Base-by-base conservation (phyloP, 2,113 vertebrate species). In the Hylia prasina region DNA sequence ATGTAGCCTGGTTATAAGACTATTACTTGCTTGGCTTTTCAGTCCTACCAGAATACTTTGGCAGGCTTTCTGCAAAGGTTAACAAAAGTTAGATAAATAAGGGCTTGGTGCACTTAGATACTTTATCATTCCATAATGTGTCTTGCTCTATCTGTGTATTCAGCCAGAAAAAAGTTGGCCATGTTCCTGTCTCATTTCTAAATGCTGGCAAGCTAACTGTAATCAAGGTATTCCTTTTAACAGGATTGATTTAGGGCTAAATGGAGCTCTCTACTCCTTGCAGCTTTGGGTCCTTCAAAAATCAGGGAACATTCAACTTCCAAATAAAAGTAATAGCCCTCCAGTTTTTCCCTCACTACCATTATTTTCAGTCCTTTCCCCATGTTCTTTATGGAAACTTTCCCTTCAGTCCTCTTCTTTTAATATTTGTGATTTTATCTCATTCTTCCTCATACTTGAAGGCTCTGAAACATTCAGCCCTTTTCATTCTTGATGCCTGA, bases 41-140 rank as follows among this genome's bases (percentile, higher is more conserved):
- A 88, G 50, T 90, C 24, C 45, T 71, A 84, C 42, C 68, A 89
- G 88, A 84, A 73, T 69, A 61, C 37, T 89, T 94, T 93, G 91
- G 94, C 71, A 97, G 61, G 47, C 73, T 95, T 96, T 95, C 75
- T 94, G 75, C 65, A 82, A 95, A 95, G 73, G 78, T 94, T 96
- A 95, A 94, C 81, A 79, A 28, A 97, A 91, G 90, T 93, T 92
- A 87, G 80, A 95, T 90, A 96, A 94, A 92, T 89, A 95, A 89
- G 61, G 47, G 35, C 75, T 89, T 94, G 84, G 60, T 95, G 88
- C 75, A 70, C 82, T 91, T 60, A 87, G 82, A 60, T 87, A 82
- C 31, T 96, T 96, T 86, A 94, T 96, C 69, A 80, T 97, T 94
- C 89, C 6, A 4, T 95, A 93, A 87, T 76, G 45, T 86, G 76